Conservation (phyloP, 2,888 invertebrate species). For the Mimachlamys varia region DNA sequence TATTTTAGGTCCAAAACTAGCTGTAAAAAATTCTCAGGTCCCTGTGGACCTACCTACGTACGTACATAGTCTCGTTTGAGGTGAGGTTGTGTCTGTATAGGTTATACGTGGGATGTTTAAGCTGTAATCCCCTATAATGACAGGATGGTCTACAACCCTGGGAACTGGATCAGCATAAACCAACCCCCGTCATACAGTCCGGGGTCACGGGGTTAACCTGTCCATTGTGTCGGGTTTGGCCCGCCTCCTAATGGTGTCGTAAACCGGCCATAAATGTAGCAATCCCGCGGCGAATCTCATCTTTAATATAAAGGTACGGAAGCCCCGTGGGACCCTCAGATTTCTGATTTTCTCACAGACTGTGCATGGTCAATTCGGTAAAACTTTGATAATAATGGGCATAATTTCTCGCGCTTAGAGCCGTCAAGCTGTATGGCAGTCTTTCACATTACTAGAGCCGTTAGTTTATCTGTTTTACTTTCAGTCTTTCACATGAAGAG, state of each 20-base stretch:
- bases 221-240: slow-evolving; percentile 1
- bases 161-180: slow-evolving; percentile 16
- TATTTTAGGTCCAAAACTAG: too few species aligned
- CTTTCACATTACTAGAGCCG: too few species aligned
- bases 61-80: background rate
- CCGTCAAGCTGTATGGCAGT: too few species aligned
- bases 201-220: background rate
- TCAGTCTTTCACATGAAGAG: too few species aligned
- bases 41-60: too few species aligned
- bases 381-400: too few species aligned
- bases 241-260: background rate
- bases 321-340: background rate
- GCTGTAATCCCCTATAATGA: background rate
- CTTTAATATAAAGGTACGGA: background rate
- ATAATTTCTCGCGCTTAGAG: too few species aligned
- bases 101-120: too few species aligned
- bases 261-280: background rate
- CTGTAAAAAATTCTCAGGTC: too few species aligned
- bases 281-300: background rate
- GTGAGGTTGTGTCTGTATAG: background rate
- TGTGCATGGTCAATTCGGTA: background rate
- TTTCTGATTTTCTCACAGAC: background rate
- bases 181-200: background rate
- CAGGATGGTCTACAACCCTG: background rate
- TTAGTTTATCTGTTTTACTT: too few species aligned